Evolutionary conservation across 2,888 invertebrate genomes (phyloP), one percentile per base, ranked within the genome.

Genomic region (Xylocampa areola): DNA sequence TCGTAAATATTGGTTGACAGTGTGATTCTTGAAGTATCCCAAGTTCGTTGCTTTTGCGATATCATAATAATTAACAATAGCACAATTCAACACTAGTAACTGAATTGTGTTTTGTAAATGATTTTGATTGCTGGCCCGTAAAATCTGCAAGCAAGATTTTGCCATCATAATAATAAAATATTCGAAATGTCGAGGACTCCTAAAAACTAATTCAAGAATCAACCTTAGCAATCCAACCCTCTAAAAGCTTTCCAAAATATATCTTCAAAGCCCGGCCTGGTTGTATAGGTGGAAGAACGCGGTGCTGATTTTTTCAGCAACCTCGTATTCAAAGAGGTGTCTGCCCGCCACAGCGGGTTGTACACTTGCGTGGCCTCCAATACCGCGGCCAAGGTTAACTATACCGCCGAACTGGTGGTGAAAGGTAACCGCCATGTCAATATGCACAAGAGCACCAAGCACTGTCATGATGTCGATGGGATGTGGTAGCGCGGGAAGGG

Each of bases 351-450:
- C 90, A 96, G 96, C 86, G 96, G 96, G 43, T 94, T 94, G 77
- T 97, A 97, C 89, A 96, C 96, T 69, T 97, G 96, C 89, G 95
- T 96, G 80, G 96, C 96, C 45, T 95, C 96, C 77, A 97, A 97
- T 92, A 94, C 95, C 53, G 96, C 96, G 58, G 96, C 96, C 76
- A 96, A 95, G 88, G 96, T 96, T 82, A 96, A 96, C 91, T 96
- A 95, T 87, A 96, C 96, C 51, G 96, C 96, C 57, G 96, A 96
- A 78, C 92, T 96, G 80, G 95, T 96, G 92, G 96, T 96, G 68
- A 96, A 96, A 95, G 96, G 96, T 96, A 95, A 87, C 77, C 73
- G 45, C 68, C 64, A 65, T 57, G 65, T 65, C 77, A 71, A 60
- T 67, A 72, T 67, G 84, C 84, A 81, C 82, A 48, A 47, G 48